Evolutionary conservation across 1,140 invertebrate species (phyloP), one percentile per base, ranked within the genome.

Genomic region (Trachymyrmex septentrionalis): DNA sequence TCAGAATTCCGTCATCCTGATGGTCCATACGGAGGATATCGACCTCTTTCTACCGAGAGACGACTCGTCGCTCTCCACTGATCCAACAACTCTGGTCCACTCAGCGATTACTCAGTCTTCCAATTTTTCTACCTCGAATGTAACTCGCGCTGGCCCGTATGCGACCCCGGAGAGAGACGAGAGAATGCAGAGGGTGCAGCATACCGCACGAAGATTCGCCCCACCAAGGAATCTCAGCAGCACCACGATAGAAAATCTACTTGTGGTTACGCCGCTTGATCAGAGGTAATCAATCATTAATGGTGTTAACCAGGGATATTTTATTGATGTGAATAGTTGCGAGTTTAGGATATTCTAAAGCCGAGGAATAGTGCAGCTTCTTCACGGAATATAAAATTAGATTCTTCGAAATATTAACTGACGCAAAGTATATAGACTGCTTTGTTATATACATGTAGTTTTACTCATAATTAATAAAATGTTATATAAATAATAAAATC

Each of bases 211-310:
- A 63, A 75, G 88, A 71, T 93, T 94, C 71, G 64, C 87, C 3
- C 92, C 91, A 21, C 86, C 93, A 48, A 86, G 80, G 50, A 92
- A 93, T 80, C 88, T 94, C 57, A 94, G 93, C 24, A 86, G 89
- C 14, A 86, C 86, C 1, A 93, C 88, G 66, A 69, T 93, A 72
- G 89, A 94, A 27, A 95, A 94, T 92, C 86, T 95, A 19, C 77
- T 95, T 59, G 93, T 91, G 57, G 89, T 95, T 63, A 93, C 92
- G 66, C 94, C 95, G 44, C 92, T 95, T 87, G 95, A 95, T 89
- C 92, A 92, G 81, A 94, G 93, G 95, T 95, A 92, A 86, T 81
- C 14, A 0, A 48, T 66, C n/a, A 48, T 82, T 73, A 61, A 82
- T 27, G 10, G 24, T 9, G n/a, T 80, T 80, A 69, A 34, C 10